Evolutionary conservation across 2,888 invertebrate genomes (phyloP).

Genomic region (Thymelicus lineola): DNA sequence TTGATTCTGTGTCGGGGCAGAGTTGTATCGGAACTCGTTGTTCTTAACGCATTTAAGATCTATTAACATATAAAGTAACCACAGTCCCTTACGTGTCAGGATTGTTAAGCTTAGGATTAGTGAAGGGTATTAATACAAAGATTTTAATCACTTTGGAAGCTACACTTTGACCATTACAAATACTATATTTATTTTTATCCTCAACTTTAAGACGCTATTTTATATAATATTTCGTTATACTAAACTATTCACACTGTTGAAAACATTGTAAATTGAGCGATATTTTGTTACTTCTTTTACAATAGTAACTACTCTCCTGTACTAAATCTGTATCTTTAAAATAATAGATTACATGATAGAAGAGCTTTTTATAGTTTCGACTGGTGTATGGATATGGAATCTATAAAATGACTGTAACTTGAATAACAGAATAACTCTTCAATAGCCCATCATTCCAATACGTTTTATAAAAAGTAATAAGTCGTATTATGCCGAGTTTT

Average conservation of each 20-base stretch:
- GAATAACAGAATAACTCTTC: background rate
- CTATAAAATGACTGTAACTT: no score
- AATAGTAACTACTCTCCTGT: conserved; percentile 30
- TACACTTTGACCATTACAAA: conserved; percentile 37
- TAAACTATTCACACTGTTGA: conserved; percentile 20
- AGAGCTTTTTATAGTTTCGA: conserved; percentile 8
- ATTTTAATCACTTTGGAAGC: conserved; percentile 35
- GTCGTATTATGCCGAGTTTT: no score
- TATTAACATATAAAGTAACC: conserved; percentile 32
- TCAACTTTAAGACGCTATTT: conserved; percentile 37
- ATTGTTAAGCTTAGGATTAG: conserved; percentile 39
- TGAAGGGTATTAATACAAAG: conserved; percentile 30
- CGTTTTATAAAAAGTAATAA: no score
- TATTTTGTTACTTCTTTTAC: conserved; percentile 36
- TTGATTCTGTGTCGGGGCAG: conserved; percentile 32
- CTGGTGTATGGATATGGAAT: background rate
- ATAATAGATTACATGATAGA: conserved; percentile 8
- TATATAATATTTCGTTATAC: conserved; percentile 28
- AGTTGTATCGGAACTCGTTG: conserved; percentile 37
- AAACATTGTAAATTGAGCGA: conserved; percentile 37
- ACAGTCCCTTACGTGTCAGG: conserved; percentile 47
- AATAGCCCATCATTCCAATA: background rate
- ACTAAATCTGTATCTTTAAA: conserved; percentile 24
- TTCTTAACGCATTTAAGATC: conserved; percentile 44
- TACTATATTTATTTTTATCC: conserved; percentile 37